Conservation (phyloP, 2,797 vertebrate genomes). For the Gouania willdenowi region DNA sequence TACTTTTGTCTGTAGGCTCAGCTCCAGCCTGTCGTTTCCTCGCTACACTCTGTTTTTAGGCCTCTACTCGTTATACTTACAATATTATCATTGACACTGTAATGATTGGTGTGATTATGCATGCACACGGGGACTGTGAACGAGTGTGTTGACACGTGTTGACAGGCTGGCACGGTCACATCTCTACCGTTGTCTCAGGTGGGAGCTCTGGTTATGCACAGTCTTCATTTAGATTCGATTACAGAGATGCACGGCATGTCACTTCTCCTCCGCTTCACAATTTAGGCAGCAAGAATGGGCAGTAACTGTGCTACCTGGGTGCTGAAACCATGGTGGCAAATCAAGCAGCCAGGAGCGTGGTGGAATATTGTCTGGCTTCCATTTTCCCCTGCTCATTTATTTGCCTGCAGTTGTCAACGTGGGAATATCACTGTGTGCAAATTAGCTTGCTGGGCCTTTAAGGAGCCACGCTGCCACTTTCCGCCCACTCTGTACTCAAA, state of each 20-base stretch:
- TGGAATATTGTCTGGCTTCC: conserved; percentile 66
- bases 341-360: conserved; percentile 59
- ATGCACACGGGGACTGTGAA: conserved; percentile 71
- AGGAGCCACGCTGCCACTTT: conserved; percentile 45
- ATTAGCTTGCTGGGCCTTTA: conserved; percentile 67
- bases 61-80: conserved; percentile 74
- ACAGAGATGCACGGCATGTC: conserved; percentile 81
- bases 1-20: conserved; percentile 15
- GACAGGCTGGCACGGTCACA: conserved; percentile 74
- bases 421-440: conserved; percentile 70
- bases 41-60: conserved; percentile 25
- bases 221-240: conserved; percentile 85
- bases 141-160: conserved; percentile 75
- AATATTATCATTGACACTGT: conserved; percentile 73
- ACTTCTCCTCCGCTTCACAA: conserved; percentile 84
- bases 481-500: conserved; percentile 50
- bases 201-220: conserved; percentile 70
- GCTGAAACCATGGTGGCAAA: conserved; percentile 68
- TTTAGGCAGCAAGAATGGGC: conserved; percentile 69
- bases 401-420: conserved; percentile 75
- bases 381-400: conserved; percentile 71
- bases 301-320: conserved; percentile 76
- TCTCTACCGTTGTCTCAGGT: conserved; percentile 77
- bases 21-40: conserved; percentile 14
- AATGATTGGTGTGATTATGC: conserved; percentile 80